Evolutionary conservation across 1,140 invertebrate species (phyloP), one percentile per base, ranked within the genome.

Genomic region (Procambarus clarkii): DNA sequence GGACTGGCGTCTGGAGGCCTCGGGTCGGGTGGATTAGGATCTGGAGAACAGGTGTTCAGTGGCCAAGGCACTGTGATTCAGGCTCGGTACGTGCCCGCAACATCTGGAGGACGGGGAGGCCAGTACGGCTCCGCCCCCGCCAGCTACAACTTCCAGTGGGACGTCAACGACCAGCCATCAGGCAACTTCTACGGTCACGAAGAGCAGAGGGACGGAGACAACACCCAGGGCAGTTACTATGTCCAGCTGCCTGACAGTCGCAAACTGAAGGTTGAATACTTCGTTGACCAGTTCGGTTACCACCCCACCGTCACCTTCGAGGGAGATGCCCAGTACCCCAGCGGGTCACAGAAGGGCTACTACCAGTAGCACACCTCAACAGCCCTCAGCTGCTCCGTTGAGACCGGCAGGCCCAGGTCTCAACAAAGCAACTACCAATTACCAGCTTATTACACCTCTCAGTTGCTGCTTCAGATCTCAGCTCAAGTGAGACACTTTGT

Each of bases 241-340:
- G 80, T 82, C 50, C 54, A 60, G 54, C 80, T 82, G 50, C 80
- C 80, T 13, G 80, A 82, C 54, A 18, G 50, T 34, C 80, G 80
- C 2, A 50, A 24, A 34, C 54, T 82, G n/a, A 45, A 9, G 50
- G 80, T 82, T 7, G 80, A 82, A 2, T 82, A 82, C 80, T 82
- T 60, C n/a, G 80, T 34, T 5, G 80, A 82, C 9, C 50, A 82
- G 21, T 60, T 21, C 11, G 80, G 80, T 50, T 82, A 82, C 80
- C 80, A 82, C n/a, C 80, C 80, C n/a, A 82, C 80, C n/a, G 54
- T 82, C 50, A 82, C 80, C 50, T 82, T 24, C 80, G 80, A 82
- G 54, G 80, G 80, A 50, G 80, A 82, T 50, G 80, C 80, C 1
- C 50, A 58, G 50, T 82, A 34, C 80, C 80, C 80, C 8, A 34